Base-by-base conservation (phyloP, 2,797 vertebrate species). In the Protosalanx chinensis region DNA sequence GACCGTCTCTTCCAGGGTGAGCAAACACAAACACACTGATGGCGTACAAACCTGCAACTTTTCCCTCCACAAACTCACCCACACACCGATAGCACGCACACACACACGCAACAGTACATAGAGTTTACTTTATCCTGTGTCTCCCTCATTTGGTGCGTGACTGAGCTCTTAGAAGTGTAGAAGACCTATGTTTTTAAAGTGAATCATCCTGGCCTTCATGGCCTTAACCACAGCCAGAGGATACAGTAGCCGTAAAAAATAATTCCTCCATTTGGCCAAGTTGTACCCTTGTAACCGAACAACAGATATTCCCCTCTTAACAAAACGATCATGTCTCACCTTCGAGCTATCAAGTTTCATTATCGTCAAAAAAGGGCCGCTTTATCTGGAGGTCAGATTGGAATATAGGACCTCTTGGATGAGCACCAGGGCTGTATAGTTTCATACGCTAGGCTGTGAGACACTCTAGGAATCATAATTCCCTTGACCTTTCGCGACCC, bases 391-490 rank as follows among this genome's bases (percentile, higher is more conserved):
- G 84, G 78, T 90, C 86, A 61, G 60, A 70, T 86, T 88, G 93
- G 90, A 91, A 91, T 88, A 79, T 79, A 85, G 89, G 88, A 89
- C 77, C 79, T 68, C 16, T 0, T 56, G 32, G 87, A 89, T 46
- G 84, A 87, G 80, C 72, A 85, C 75, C 76, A 76, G 88, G 88
- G 88, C 88, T 91, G 88, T 67, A 29, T 84, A 81, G 89, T 88
- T 85, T 86, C 86, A 84, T 76, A 80, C 64, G 83, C 75, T 63
- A 84, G 82, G 88, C 89, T 86, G 23, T 27, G 23, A 89, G 89
- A 87, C 81, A 78, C 84, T 85, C 90, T 87, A 91, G 89, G 90
- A 92, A 90, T 87, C 83, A 87, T 93, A 91, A 91, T 90, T 87
- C 77, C 69, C 75, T 58, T 85, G 93, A 92, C 92, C 92, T 85